These are phyloP conservation scores for Caenorhabditis inopinata DNA, from an alignment of 1,140 invertebrate species.

Conservation along the genomic window DNA sequence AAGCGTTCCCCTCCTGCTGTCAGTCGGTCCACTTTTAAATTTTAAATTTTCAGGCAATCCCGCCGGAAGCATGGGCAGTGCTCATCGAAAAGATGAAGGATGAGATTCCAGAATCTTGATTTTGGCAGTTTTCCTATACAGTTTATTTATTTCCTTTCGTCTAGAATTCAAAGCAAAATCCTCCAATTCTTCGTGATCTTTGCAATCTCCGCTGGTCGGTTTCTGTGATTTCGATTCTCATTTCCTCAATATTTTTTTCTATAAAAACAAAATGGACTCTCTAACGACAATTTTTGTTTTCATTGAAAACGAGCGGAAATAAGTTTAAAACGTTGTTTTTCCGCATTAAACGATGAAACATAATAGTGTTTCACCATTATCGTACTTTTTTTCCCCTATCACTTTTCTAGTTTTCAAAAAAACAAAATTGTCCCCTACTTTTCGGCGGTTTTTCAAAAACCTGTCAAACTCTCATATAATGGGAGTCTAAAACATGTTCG, in stretches of 20 bases:
- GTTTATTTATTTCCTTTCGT: neutral
- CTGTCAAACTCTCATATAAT: conserved; percentile 9
- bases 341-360: too few species aligned
- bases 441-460: conserved; percentile 7
- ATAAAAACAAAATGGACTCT: too few species aligned
- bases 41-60: neutral
- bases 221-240: conserved; percentile 15
- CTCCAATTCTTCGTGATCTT: neutral
- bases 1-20: too few species aligned
- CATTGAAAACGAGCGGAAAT: too few species aligned
- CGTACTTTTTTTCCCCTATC: neutral
- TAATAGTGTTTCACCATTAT: too few species aligned
- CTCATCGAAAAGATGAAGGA: conserved; percentile 17
- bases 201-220: conserved; percentile 8
- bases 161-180: too few species aligned
- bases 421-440: neutral
- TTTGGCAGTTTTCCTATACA: neutral
- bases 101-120: neutral
- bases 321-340: too few species aligned
- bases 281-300: too few species aligned
- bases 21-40: too few species aligned
- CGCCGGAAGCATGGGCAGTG: conserved; percentile 5
- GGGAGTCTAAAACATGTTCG: conserved; percentile 12
- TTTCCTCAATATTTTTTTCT: neutral
- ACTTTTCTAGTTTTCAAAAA: conserved; percentile 25